Percentiles rank a stretch among this genome's conserved stretches.
phyloP scores from a whole-genome alignment of 2,888 invertebrate genomes.

The Sarcophaga variegata region DNA sequence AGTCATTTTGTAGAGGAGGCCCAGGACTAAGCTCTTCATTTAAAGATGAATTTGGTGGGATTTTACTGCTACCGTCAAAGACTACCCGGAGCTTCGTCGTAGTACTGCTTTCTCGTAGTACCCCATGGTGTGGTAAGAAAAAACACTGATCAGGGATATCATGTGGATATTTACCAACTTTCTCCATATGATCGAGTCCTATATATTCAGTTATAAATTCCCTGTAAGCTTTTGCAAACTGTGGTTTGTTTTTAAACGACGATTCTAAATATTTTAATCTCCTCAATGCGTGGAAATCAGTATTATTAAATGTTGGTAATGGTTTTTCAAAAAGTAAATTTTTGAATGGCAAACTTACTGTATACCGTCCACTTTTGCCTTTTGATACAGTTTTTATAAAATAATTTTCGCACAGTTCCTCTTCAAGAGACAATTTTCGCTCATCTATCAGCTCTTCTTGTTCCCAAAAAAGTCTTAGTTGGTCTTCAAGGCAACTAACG shows the following conservation, averaged over 20 bases:
- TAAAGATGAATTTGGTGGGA: constrained; percentile 4
- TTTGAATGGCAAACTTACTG: constrained; percentile 53
- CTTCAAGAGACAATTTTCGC: constrained; percentile 25
- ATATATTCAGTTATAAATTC: constrained; percentile 26
- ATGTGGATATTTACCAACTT: constrained; percentile 49
- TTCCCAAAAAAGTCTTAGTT: constrained; percentile 37
- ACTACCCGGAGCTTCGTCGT: constrained; percentile 43
- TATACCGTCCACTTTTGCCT: constrained; percentile 11
- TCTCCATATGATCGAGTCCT: constrained; percentile 28
- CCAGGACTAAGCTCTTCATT: constrained; percentile 30
- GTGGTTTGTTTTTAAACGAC: constrained; percentile 16
- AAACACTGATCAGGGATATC: constrained; percentile 16
- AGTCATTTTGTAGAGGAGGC: constrained; percentile 48
- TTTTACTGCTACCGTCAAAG: constrained; percentile 33
- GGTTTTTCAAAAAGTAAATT: neutral
- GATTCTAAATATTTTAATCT: constrained; percentile 45
- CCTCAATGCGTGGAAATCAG: constrained; percentile 26
- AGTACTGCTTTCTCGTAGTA: constrained; percentile 29
- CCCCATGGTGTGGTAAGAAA: constrained; percentile 42
- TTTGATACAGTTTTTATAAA: constrained; percentile 35
- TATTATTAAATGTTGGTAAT: constrained; percentile 25
- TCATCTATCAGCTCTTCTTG: constrained; percentile 28
- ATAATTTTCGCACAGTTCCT: constrained; percentile 36
- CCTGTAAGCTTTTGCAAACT: constrained; percentile 16
- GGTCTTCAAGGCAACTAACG: constrained; percentile 27